These are phyloP conservation scores for Lepus americanus DNA, from an alignment of 2,113 vertebrate genomes.

Conservation along the genomic window DNA sequence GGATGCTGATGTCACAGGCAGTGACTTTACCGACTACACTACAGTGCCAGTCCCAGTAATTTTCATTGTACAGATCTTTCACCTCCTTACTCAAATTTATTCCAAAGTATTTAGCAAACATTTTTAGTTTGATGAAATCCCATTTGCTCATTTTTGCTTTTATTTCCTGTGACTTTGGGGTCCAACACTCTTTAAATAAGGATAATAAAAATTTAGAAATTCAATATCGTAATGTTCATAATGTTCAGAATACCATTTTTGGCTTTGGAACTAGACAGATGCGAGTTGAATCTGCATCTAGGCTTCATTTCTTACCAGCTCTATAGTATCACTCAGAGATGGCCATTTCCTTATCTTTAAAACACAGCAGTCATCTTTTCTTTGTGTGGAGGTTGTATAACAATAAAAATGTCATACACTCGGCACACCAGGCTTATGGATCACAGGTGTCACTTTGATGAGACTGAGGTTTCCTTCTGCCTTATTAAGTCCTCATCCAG, in stretches of 20 bases:
- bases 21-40: too few species aligned
- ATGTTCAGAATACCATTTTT: neutral
- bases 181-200: neutral
- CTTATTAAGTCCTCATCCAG: slow-evolving; percentile 13
- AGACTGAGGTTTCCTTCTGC: neutral
- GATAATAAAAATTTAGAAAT: neutral
- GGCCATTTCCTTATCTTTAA: neutral
- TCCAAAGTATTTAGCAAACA: too few species aligned
- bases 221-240: neutral
- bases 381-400: neutral
- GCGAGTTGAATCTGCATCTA: neutral
- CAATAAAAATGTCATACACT: neutral
- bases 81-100: too few species aligned
- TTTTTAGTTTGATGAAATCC: too few species aligned
- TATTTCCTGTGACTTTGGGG: too few species aligned
- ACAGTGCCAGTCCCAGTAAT: too few species aligned
- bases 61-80: too few species aligned
- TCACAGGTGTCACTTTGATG: neutral
- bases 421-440: neutral
- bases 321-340: neutral
- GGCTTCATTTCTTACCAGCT: neutral
- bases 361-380: neutral
- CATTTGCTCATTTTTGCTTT: too few species aligned
- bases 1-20: too few species aligned
- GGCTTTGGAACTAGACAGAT: neutral